Percentiles rank a stretch among this genome's conserved stretches.
These are phyloP conservation scores for Drosophila bifasciata DNA, from an alignment of 1,140 invertebrate genomes.

Conservation along the genomic window DNA sequence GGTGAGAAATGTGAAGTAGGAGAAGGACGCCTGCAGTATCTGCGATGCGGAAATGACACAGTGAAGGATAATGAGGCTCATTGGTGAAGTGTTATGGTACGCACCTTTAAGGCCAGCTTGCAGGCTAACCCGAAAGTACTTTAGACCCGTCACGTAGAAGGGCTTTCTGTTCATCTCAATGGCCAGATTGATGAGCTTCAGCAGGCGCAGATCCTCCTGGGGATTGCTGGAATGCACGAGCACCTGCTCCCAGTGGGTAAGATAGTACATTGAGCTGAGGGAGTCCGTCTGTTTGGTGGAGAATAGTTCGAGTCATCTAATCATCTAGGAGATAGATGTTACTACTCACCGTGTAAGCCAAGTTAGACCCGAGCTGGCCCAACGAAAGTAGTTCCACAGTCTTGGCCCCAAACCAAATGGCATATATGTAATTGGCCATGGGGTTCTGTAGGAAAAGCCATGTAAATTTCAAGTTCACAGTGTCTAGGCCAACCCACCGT, in stretches of 20 bases:
- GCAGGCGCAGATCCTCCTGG: constrained; percentile 56
- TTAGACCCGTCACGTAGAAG: constrained; percentile 63
- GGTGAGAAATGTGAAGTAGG: constrained; percentile 65
- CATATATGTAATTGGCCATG: constrained; percentile 60
- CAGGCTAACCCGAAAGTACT: constrained; percentile 71
- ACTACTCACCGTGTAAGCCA: constrained; percentile 49
- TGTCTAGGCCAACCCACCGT: constrained; percentile 38
- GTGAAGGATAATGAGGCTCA: background rate
- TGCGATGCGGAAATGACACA: constrained; percentile 3
- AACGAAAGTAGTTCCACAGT: constrained; percentile 55
- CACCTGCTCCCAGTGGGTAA: constrained; percentile 61
- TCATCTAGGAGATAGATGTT: background rate
- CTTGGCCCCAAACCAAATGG: constrained; percentile 65
- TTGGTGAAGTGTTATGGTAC: background rate
- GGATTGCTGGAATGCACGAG: constrained; percentile 57
- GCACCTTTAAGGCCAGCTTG: constrained; percentile 60
- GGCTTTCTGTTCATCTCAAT: constrained; percentile 71
- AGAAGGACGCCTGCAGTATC: constrained; percentile 63
- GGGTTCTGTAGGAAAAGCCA: constrained; percentile 46
- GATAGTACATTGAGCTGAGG: constrained; percentile 64
- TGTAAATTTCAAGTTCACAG: background rate
- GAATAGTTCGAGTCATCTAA: background rate
- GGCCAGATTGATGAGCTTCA: constrained; percentile 63
- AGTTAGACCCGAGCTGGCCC: constrained; percentile 54
- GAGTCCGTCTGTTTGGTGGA: constrained; percentile 47